Base-by-base conservation (phyloP, 2,888 invertebrate species). In the Agriotes lineatus region DNA sequence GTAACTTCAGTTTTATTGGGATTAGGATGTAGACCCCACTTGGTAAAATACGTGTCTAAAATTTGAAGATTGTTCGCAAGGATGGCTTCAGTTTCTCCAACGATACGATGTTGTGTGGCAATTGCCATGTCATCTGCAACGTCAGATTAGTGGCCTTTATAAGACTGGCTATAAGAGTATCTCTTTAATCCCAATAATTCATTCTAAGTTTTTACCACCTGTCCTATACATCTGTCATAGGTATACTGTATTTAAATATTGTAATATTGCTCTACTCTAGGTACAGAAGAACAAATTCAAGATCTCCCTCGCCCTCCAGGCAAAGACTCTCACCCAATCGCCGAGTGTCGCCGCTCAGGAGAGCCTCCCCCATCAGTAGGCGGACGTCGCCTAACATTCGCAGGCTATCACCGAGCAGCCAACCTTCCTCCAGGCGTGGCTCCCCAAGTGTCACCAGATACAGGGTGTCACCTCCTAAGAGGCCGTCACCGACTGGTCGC, bases 391-490 rank as follows among this genome's bases (percentile, higher is more conserved):
- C 67, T 50, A 42, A 35, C n/a, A 19, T 12, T 10, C 42, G 56
- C n/a, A 33, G 60, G 18, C 33, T 59, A n/a, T 69, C 72, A 3
- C 70, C 67, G 9, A 59, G 22, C n/a, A 52, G 35, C 6, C 52
- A 52, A 33, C 52, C 30, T 4, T 52, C 52, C 2, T 52, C 52
- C 4, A 14, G 58, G 14, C 54, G 61, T 44, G 9, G 7, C 7
- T 64, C 64, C 30, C 62, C 66, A 14, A 63, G 33, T n/a, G 52
- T 48, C 16, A 59, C 50, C 54, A 56, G 39, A 20, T 39, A 20
- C 12, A 57, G 70, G 10, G 20, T 60, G 35, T 61, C 70, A 33
- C n/a, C n/a, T n/a, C 45, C 69, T 1, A 69, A 62, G 18, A 4
- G 20, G n/a, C 10, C 56, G 5, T 37, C 56, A 37, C 37, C 37